Conservation (phyloP, 2,888 invertebrate genomes). For the Eupithecia subfuscata region DNA sequence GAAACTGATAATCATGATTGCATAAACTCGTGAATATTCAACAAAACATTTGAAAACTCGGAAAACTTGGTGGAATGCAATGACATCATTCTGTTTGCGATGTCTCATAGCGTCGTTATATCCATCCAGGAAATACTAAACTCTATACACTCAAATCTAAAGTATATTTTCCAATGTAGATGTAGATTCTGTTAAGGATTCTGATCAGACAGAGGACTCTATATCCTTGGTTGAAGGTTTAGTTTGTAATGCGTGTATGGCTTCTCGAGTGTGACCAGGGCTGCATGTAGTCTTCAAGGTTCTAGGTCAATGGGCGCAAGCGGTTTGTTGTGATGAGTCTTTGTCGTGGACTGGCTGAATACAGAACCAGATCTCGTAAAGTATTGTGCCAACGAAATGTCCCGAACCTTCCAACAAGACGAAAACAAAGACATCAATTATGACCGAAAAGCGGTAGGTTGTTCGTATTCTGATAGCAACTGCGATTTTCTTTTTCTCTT, state of each 20-base stretch:
- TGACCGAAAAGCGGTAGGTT: neutral
- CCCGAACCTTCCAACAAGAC: neutral
- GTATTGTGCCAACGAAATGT: neutral
- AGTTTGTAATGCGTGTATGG: slow-evolving; percentile 26
- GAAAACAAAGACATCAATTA: neutral
- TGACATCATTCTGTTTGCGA: slow-evolving; percentile 72
- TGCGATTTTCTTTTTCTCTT: neutral
- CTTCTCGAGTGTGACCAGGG: slow-evolving; percentile 27
- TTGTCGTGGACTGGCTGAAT: slow-evolving; percentile 44
- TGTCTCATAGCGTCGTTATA: slow-evolving; percentile 46
- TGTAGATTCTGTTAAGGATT: slow-evolving; percentile 16
- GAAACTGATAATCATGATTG: neutral
- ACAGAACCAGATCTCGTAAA: neutral
- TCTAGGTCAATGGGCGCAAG: slow-evolving; percentile 70
- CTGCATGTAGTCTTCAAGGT: slow-evolving; percentile 51
- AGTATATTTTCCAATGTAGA: slow-evolving; percentile 19
- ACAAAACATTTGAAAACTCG: slow-evolving; percentile 39
- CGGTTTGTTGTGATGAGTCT: slow-evolving; percentile 50
- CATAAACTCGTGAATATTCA: slow-evolving; percentile 15
- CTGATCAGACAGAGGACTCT: slow-evolving; percentile 19
- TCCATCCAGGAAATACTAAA: slow-evolving; percentile 18
- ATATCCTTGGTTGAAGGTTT: slow-evolving; percentile 15
- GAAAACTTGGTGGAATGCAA: slow-evolving; percentile 57
- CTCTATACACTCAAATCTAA: slow-evolving; percentile 16
- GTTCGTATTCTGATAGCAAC: neutral